Evolutionary conservation across 2,888 invertebrate genomes (phyloP), one percentile per base, ranked within the genome.

Genomic region (Eupithecia exiguata): DNA sequence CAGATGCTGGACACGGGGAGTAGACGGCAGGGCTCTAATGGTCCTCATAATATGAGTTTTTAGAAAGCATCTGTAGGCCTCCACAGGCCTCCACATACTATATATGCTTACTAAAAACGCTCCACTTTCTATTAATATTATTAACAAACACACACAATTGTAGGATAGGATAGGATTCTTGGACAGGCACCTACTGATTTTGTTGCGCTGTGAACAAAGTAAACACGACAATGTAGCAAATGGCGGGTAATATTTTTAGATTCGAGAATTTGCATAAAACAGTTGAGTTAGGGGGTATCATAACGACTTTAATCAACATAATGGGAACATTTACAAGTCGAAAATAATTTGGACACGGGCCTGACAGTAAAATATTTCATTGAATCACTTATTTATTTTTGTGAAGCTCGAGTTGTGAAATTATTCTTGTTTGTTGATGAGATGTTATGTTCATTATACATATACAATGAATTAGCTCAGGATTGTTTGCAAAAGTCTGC

Each of bases 181-280:
- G 30, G 1, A 30, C 30, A 30, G 30, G 30, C 30, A 4, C 10
- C 58, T 40, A 74, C 78, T 71, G 72, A 40, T 14, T 16, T 53
- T 53, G 53, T 63, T 70, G 71, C 74, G 74, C 75, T 79, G 76
- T 69, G 68, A 68, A 66, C 74, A 74, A 70, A 76, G 67, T 76
- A 72, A 74, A 71, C 69, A 74, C 76, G 80, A 82, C 80, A 82
- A 83, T 75, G 78, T 82, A 78, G 79, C 80, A 81, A 84, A 84
- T 81, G 79, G 76, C 68, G 68, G 75, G 80, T 79, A 77, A 84
- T 84, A 83, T 84, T 83, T 83, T 83, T 81, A 80, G 81, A 84
- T 80, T 84, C 79, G 78, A 79, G 81, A 82, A 79, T 80, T 83
- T 78, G 79, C 82, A 81, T 83, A 81, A 83, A 81, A 78, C 80